Evolutionary conservation across 2,797 vertebrate genomes (phyloP).

Genomic region (Scarus forsteni): DNA sequence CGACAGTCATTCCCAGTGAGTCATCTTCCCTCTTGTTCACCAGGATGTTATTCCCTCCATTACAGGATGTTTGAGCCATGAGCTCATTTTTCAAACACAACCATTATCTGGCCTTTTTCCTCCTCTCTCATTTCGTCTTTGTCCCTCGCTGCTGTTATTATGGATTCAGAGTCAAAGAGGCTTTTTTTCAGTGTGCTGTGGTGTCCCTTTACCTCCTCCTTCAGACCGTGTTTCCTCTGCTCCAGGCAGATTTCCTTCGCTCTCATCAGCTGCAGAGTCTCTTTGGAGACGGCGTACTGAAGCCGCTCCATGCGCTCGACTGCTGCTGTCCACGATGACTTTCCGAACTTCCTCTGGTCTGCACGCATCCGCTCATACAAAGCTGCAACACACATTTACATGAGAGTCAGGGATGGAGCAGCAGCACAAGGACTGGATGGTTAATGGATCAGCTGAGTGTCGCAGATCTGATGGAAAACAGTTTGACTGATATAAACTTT

Average conservation of each 20-base stretch:
- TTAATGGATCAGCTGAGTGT: no score
- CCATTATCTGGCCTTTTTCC: constrained; percentile 8
- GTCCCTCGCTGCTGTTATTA: not conserved
- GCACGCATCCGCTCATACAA: constrained; percentile 94
- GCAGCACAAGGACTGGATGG: no score
- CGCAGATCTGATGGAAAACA: no score
- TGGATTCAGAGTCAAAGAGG: not conserved
- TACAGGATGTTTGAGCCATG: constrained; percentile 52
- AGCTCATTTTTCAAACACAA: constrained; percentile 39
- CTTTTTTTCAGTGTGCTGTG: not conserved
- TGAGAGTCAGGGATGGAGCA: not conserved
- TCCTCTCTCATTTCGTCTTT: not conserved
- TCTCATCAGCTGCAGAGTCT: constrained; percentile 97
- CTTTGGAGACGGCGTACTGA: constrained; percentile 94
- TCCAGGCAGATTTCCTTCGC: constrained; percentile 98
- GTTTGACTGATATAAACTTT: no score
- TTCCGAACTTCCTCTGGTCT: constrained; percentile 96
- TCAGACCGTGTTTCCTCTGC: constrained; percentile 93
- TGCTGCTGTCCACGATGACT: constrained; percentile 94
- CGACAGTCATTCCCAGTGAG: constrained; percentile 31
- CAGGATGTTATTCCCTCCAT: constrained; percentile 62
- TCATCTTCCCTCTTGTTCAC: constrained; percentile 45
- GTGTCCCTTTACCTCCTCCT: constrained; percentile 89
- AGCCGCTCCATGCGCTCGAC: constrained; percentile 96
- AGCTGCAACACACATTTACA: constrained; percentile 77